Evolutionary conservation across 2,888 invertebrate species (phyloP).

Genomic region (Eucera pruinosa): DNA sequence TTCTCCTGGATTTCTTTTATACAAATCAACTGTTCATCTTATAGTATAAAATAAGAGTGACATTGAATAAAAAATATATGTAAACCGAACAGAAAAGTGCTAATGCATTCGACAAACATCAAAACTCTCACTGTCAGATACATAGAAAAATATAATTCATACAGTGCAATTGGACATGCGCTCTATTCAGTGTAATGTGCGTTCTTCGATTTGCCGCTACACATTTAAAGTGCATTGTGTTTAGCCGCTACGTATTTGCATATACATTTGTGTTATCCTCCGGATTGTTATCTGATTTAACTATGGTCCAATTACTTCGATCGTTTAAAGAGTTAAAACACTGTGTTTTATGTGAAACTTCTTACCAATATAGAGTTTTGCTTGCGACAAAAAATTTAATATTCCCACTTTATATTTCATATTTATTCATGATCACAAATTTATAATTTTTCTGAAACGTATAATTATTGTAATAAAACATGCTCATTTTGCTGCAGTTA

Average conservation of each 20-base stretch:
- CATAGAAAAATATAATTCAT: constrained; percentile 78
- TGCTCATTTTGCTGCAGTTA: constrained; percentile 43
- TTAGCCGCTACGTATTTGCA: constrained; percentile 59
- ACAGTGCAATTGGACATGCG: constrained; percentile 83
- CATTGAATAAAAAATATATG: constrained; percentile 52
- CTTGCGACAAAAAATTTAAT: neutral
- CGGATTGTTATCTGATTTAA: constrained; percentile 1
- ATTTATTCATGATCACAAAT: neutral
- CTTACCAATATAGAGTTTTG: neutral
- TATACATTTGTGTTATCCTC: constrained; percentile 50
- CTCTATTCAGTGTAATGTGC: constrained; percentile 79
- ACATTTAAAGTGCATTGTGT: constrained; percentile 67
- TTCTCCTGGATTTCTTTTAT: neutral
- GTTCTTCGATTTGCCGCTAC: constrained; percentile 69
- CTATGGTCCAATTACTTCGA: neutral
- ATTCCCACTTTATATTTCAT: neutral
- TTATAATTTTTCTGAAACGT: neutral
- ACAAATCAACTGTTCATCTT: constrained; percentile 20
- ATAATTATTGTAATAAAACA: constrained; percentile 37
- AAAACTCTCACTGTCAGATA: constrained; percentile 85
- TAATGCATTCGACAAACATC: constrained; percentile 83
- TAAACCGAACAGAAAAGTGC: constrained; percentile 76
- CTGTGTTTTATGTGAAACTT: neutral
- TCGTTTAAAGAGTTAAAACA: neutral
- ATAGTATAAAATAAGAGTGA: constrained; percentile 44